Conservation (phyloP, 2,113 vertebrate species). For the Psilopsiagon aurifrons region DNA sequence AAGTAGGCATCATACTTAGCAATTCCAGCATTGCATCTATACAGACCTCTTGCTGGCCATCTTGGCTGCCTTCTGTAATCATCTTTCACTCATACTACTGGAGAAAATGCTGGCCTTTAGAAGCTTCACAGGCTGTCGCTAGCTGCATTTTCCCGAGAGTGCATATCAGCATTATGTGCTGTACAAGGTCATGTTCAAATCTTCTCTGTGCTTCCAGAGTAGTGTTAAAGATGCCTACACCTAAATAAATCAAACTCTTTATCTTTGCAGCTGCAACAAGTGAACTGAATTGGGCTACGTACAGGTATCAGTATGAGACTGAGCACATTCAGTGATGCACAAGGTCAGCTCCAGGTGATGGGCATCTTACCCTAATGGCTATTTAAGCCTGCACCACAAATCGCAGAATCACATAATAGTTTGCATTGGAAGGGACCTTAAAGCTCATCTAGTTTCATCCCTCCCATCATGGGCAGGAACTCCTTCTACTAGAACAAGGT, state of each 20-base stretch:
- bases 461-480: not conserved
- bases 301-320: accelerated
- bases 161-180: accelerated
- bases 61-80: not conserved
- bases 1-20: not conserved
- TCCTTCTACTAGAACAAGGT: not conserved
- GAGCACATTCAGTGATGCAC: not conserved
- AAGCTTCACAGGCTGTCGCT: not conserved
- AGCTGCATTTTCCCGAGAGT: not conserved
- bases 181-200: not conserved
- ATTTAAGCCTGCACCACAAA: not conserved
- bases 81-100: not conserved
- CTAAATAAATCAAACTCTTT: not conserved
- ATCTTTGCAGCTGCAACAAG: not conserved
- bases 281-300: not conserved
- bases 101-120: not conserved
- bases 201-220: not conserved
- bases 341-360: not conserved
- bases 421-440: not conserved
- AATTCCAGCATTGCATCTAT: not conserved
- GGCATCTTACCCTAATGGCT: not conserved
- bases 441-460: not conserved
- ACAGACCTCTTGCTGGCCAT: not conserved
- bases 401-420: not conserved
- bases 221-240: accelerated